Conservation (phyloP, 2,797 vertebrate species). For the Nasua narica region DNA sequence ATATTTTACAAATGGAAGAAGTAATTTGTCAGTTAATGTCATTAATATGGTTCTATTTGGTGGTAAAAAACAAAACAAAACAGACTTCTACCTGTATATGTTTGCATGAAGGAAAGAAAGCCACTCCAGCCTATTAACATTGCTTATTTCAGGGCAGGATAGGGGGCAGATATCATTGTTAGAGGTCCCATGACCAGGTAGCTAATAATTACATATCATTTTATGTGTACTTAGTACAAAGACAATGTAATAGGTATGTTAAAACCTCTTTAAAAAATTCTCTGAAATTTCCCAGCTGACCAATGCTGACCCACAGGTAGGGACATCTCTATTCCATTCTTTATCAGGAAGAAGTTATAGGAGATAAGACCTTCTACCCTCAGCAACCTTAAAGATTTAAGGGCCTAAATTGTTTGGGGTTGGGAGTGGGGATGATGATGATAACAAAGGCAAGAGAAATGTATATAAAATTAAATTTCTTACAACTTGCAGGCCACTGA, state of each 20-base stretch:
- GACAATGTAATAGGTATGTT: neutral
- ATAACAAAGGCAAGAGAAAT: neutral
- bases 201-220: neutral
- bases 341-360: neutral
- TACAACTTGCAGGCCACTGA: neutral
- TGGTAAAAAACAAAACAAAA: neutral
- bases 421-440: neutral
- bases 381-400: neutral
- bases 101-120: neutral
- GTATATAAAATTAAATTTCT: neutral
- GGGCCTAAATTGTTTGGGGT: neutral
- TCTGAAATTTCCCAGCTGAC: neutral
- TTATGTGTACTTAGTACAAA: neutral
- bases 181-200: neutral
- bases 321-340: neutral
- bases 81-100: neutral
- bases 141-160: neutral
- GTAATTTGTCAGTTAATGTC: neutral
- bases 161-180: neutral
- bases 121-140: neutral
- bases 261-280: neutral
- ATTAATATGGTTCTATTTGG: neutral
- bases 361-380: neutral
- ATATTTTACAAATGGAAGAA: neutral
- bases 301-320: neutral